Evolutionary conservation across 2,113 vertebrate species (phyloP).

Genomic region (Eclectus roratus): DNA sequence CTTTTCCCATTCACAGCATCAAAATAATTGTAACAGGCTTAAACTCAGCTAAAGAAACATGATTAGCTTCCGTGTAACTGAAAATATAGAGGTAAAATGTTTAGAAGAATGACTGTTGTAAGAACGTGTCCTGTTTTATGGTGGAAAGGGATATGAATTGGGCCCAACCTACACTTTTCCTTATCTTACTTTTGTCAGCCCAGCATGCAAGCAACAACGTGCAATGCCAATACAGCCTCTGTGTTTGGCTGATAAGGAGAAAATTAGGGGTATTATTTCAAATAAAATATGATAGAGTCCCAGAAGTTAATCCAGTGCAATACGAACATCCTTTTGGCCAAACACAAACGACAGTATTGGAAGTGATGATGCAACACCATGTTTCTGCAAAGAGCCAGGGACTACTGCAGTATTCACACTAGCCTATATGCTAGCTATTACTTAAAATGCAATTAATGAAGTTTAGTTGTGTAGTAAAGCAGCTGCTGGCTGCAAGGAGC

Average conservation of each 20-base stretch:
- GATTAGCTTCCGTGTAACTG: not conserved
- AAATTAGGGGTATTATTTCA: not conserved
- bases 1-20: not conserved
- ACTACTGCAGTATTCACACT: not conserved
- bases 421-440: not conserved
- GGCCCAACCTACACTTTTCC: not conserved
- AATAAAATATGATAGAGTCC: not conserved
- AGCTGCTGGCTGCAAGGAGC: not conserved
- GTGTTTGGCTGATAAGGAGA: not conserved
- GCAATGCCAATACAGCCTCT: not conserved
- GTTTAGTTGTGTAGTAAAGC: not conserved
- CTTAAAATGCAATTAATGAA: not conserved
- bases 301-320: not conserved
- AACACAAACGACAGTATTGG: not conserved
- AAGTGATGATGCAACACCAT: not conserved
- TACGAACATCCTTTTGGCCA: not conserved
- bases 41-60: not conserved
- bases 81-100: not conserved
- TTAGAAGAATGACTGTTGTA: not conserved
- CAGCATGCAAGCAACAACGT: not conserved
- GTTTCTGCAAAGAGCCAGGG: not conserved
- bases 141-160: not conserved
- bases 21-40: not conserved
- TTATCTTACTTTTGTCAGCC: not conserved
- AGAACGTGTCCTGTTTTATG: not conserved